These are phyloP conservation scores for Aproaerema taeniolella DNA, from an alignment of 2,888 invertebrate species.

Conservation along the genomic window DNA sequence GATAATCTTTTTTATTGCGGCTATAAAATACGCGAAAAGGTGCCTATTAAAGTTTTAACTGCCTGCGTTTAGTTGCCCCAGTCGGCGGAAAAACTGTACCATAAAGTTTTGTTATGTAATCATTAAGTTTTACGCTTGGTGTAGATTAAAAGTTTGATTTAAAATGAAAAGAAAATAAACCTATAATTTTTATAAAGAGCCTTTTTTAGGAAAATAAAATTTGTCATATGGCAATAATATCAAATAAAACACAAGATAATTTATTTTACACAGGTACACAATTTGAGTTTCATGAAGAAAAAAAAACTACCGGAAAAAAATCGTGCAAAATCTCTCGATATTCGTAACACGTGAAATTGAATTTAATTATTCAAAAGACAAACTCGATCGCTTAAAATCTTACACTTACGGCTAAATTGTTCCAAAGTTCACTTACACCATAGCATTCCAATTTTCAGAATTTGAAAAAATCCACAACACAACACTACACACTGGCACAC, in stretches of 20 bases:
- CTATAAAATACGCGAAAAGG: conserved; percentile 20
- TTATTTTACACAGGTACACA: background rate
- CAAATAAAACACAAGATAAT: too few species aligned
- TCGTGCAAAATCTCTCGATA: background rate
- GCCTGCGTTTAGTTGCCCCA: conserved; percentile 9
- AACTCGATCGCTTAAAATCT: background rate
- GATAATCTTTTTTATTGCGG: conserved; percentile 16
- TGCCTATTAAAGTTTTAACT: conserved; percentile 27
- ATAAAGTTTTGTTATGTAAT: background rate
- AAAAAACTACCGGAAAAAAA: background rate
- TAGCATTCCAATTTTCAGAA: background rate
- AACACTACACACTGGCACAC: conserved; percentile 30
- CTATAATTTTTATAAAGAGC: background rate
- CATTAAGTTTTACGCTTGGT: background rate
- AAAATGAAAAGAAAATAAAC: background rate
- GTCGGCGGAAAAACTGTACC: background rate
- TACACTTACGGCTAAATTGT: conserved; percentile 4
- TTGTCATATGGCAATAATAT: background rate
- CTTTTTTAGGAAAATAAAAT: background rate
- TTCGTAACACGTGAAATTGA: background rate
- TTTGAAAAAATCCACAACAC: conserved; percentile 11
- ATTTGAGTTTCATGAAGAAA: background rate
- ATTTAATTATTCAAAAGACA: background rate
- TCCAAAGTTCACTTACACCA: too few species aligned
- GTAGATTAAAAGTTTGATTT: background rate